Evolutionary conservation across 2,113 vertebrate species (phyloP).

Genomic region (Megaceryle maxima): DNA sequence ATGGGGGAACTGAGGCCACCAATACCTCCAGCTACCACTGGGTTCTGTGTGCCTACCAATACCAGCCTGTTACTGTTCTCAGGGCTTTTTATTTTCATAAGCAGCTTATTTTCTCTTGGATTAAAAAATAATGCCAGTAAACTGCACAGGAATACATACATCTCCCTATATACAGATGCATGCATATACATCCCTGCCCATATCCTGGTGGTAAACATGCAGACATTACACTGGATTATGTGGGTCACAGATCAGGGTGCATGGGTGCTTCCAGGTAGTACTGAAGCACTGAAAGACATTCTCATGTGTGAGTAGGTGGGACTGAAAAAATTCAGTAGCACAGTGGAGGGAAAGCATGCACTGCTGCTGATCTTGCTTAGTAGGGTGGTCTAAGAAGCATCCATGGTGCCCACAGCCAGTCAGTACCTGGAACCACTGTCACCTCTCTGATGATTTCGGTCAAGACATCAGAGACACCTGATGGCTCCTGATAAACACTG

Average conservation of each 20-base stretch:
- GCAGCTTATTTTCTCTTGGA: neutral
- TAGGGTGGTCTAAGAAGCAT: neutral
- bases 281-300: neutral
- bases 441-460: neutral
- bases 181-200: fast-evolving
- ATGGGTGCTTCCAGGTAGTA: neutral
- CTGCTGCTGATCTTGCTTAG: neutral
- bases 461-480: neutral
- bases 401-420: neutral
- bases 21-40: neutral
- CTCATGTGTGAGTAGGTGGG: neutral
- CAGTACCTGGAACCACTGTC: neutral
- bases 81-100: neutral
- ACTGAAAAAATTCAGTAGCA: neutral
- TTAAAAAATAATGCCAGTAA: neutral
- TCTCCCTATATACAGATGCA: neutral
- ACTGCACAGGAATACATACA: neutral
- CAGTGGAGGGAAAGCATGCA: neutral
- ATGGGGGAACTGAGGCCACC: neutral
- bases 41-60: neutral
- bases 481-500: neutral
- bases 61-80: neutral
- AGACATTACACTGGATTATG: neutral
- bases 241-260: neutral
- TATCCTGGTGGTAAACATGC: neutral